Conservation (phyloP, 2,888 invertebrate species). For the Emmelina monodactyla region DNA sequence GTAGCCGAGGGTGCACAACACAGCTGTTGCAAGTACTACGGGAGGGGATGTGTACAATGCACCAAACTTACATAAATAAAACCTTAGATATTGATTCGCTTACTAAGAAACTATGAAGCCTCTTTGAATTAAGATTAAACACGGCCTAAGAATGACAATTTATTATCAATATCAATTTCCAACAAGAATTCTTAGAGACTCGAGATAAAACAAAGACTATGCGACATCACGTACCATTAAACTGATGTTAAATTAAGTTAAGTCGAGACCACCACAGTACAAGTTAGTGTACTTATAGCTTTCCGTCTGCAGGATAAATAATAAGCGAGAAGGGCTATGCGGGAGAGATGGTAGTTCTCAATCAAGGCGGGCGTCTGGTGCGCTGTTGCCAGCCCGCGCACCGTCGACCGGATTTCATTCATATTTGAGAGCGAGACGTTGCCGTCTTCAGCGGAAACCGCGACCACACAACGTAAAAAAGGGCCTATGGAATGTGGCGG, state of each 20-base stretch:
- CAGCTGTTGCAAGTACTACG: constrained; percentile 38
- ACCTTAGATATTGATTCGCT: no score
- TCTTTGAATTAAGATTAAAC: no score
- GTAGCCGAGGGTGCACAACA: constrained; percentile 41
- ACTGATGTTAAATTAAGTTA: constrained; percentile 21
- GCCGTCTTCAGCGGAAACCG: constrained; percentile 64
- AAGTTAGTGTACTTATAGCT: constrained; percentile 11
- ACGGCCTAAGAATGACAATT: no score
- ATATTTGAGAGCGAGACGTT: constrained; percentile 63
- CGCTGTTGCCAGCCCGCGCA: constrained; percentile 57
- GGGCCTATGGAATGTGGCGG: constrained; percentile 61
- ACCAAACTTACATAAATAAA: no score
- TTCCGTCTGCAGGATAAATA: constrained; percentile 16
- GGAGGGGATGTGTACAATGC: not conserved
- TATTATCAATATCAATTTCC: no score
- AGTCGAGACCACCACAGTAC: constrained; percentile 25
- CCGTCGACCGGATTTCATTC: constrained; percentile 63
- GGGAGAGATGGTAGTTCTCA: constrained; percentile 59
- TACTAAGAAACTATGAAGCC: no score
- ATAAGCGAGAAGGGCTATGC: constrained; percentile 34
- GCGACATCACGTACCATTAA: constrained; percentile 19
- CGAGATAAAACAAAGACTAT: no score
- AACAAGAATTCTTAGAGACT: no score
- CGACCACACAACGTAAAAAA: constrained; percentile 65
- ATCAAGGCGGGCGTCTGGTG: constrained; percentile 56